Evolutionary conservation across 2,888 invertebrate species (phyloP).

Genomic region (Phorcus lineatus): DNA sequence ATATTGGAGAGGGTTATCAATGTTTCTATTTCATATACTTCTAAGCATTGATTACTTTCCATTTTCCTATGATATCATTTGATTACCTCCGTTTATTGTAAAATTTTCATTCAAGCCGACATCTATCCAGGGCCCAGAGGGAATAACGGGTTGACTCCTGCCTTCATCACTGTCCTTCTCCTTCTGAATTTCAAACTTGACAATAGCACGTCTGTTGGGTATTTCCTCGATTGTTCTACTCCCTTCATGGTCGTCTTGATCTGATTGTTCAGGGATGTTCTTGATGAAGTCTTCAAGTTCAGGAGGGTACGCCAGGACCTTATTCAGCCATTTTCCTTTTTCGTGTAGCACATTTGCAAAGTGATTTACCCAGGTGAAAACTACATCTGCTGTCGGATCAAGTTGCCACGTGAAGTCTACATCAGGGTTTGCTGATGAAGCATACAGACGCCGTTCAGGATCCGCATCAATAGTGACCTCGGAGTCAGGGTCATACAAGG

Average conservation of each 20-base stretch:
- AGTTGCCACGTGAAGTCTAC: conserved; percentile 50
- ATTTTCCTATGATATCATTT: no score
- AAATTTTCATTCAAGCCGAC: not conserved
- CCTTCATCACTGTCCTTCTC: conserved; percentile 26
- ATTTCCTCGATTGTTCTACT: conserved; percentile 40
- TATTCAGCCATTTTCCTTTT: conserved; percentile 38
- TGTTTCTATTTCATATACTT: no score
- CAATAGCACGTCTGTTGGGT: conserved; percentile 46
- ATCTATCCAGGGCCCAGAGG: conserved; percentile 27
- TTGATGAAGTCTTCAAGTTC: conserved; percentile 34
- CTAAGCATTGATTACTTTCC: no score
- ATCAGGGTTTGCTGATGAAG: conserved; percentile 38
- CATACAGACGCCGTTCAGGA: conserved; percentile 30
- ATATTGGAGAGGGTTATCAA: no score
- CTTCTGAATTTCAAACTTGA: conserved; percentile 37
- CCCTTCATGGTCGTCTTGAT: conserved; percentile 46
- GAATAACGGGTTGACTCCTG: not conserved
- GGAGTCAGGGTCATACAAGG: conserved; percentile 47
- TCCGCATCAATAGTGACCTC: conserved; percentile 31
- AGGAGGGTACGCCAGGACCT: conserved; percentile 38
- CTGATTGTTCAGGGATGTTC: conserved; percentile 10
- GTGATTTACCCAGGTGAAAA: conserved; percentile 41
- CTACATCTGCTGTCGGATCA: conserved; percentile 23
- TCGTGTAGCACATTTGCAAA: conserved; percentile 47
- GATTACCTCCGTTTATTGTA: not conserved